phyloP scores from a whole-genome alignment of 2,113 vertebrate genomes.

The Xiphias gladius region DNA sequence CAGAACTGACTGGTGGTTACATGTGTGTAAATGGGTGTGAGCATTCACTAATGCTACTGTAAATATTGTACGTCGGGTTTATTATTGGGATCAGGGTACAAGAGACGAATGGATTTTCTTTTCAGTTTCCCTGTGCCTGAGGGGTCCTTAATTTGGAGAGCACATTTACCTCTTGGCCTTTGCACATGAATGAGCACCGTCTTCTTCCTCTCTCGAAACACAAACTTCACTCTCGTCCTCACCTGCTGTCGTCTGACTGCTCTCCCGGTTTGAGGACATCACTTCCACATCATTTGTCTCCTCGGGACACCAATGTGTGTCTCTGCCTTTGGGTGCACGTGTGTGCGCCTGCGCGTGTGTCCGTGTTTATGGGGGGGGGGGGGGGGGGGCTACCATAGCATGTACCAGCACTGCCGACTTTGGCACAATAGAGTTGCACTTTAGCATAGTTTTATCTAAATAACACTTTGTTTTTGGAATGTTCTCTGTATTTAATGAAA shows the following conservation, averaged over 20 bases:
- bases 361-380: too few species aligned
- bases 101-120: constrained; percentile 11
- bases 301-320: neutral
- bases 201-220: neutral
- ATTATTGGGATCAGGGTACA: neutral
- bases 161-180: constrained; percentile 17
- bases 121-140: neutral
- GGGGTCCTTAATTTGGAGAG: neutral
- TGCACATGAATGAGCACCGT: neutral
- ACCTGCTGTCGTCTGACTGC: constrained; percentile 12
- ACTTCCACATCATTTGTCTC: constrained; percentile 19
- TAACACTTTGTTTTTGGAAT: too few species aligned
- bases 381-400: neutral
- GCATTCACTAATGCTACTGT: neutral
- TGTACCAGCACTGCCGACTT: neutral
- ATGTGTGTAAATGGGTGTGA: too few species aligned
- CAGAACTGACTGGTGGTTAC: too few species aligned
- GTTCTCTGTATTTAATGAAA: neutral
- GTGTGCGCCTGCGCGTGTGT: neutral
- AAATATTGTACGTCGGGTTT: neutral
- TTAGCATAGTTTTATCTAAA: neutral
- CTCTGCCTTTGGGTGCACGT: neutral
- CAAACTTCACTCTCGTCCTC: neutral
- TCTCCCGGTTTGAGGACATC: constrained; percentile 7
- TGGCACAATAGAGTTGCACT: neutral